Percentiles rank a stretch among this genome's conserved stretches.
phyloP scores from a whole-genome alignment of 1,140 invertebrate species.

The Pogonognathellus flavescens region DNA sequence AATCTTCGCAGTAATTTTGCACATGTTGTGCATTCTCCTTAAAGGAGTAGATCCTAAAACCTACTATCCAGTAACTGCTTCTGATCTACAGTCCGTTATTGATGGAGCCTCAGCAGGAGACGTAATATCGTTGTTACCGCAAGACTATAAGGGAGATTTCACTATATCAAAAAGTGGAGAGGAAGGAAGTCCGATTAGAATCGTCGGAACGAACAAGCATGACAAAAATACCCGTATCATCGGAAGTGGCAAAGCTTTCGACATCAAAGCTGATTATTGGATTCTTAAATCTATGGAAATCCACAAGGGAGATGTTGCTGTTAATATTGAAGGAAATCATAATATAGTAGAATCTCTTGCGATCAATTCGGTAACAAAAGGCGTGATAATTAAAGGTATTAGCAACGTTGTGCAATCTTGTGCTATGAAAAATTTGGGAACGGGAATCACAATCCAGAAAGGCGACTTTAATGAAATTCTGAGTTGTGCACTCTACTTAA shows the following conservation, averaged over 20 bases:
- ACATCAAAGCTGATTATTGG: neutral
- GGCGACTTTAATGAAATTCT: neutral
- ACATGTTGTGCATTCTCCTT: neutral
- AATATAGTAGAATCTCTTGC: neutral
- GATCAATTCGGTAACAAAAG: neutral
- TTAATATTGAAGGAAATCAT: constrained; percentile 6
- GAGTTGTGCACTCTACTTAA: neutral
- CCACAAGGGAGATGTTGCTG: neutral
- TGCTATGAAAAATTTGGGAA: neutral
- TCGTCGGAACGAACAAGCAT: neutral
- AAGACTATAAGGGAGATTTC: constrained; percentile 10
- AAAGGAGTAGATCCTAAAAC: neutral
- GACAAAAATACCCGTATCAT: neutral
- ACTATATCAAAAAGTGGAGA: neutral
- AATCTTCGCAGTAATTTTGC: neutral
- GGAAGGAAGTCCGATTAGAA: neutral
- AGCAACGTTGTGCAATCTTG: neutral
- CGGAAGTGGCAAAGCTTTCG: neutral
- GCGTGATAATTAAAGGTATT: neutral
- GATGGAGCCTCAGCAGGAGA: neutral
- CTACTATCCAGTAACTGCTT: neutral
- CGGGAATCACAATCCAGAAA: neutral
- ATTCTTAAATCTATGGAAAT: neutral
- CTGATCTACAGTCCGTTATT: neutral
- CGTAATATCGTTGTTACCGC: neutral